Evolutionary conservation across 2,113 vertebrate genomes (phyloP).

Genomic region (Castor canadensis): DNA sequence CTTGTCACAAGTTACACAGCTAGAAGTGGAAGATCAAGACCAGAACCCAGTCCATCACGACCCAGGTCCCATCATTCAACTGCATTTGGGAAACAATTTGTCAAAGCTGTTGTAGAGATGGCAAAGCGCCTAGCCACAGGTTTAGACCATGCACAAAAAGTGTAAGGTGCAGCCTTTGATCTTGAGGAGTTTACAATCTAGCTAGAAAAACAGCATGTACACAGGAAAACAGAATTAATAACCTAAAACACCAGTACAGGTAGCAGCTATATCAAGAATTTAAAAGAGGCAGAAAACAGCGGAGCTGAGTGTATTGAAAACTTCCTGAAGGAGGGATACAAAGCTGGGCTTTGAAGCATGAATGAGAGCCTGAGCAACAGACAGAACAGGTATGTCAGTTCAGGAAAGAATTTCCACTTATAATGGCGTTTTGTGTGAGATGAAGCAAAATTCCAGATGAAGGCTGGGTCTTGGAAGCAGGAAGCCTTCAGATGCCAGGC

Average conservation of each 20-base stretch:
- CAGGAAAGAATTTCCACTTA: background rate
- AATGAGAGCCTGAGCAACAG: background rate
- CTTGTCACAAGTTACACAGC: background rate
- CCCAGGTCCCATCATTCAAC: background rate
- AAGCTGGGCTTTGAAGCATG: background rate
- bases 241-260: background rate
- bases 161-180: accelerated
- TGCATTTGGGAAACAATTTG: background rate
- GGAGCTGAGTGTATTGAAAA: background rate
- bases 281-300: background rate
- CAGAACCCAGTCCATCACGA: background rate
- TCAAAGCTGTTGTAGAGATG: background rate
- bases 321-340: background rate
- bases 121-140: background rate
- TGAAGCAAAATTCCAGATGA: background rate
- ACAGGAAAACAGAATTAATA: background rate
- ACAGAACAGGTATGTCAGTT: background rate
- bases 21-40: background rate
- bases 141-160: background rate
- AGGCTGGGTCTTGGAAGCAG: background rate
- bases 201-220: background rate
- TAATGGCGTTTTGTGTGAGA: background rate
- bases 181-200: background rate
- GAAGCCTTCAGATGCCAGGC: background rate
- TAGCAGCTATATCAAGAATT: background rate